Evolutionary conservation across 37 sponge, comb jelly and placozoan genomes (phyloP), one percentile per base, ranked within the genome.

Genomic region (Oscarella lobularis): DNA sequence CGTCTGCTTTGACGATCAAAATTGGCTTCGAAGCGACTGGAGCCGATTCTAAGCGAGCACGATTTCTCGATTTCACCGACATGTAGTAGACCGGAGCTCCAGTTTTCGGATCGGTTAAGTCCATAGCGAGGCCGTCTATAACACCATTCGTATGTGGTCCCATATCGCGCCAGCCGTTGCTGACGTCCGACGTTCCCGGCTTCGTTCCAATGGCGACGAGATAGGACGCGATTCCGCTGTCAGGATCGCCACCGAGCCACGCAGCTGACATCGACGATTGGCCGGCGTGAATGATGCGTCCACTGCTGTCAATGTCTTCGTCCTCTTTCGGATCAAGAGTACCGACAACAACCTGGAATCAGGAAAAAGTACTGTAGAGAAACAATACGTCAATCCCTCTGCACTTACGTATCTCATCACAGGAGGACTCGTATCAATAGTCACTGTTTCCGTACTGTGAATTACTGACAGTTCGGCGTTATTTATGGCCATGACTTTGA

Each of bases 1-100:
- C 60, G 60, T 48, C 60, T 27, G 60, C 60, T 20, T 48, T 20
- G 14, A 48, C 60, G 60, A 48, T 20, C 9, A 48, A 9, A 27
- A 48, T 48, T 48, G 60, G 60, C 20, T 48, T 48, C 20, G 60
- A 48, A 48, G 60, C 20, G 14, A 48, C 9, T 27, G 14, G 9
- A 20, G 77, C 35, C 29, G 66, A 67, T 40, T 75, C 75, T 71
- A 84, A 54, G 1, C 87, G 82, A 35, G 82, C 88, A 35, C 71
- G 72, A 72, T 87, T 90, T 38, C 67, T 76, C 0, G 40, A 41
- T 37, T 76, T 40, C 32, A 90, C 69, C 3, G 79, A 79, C 3
- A 81, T 74, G 32, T 77, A 76, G 55, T 90, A 84, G 1, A 48
- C 60, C 9, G 60, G 60, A 27, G 9, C 60, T 20, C 20, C 14